These are phyloP conservation scores for Sinotaia quadrata DNA, from an alignment of 2,888 invertebrate species.

Conservation along the genomic window DNA sequence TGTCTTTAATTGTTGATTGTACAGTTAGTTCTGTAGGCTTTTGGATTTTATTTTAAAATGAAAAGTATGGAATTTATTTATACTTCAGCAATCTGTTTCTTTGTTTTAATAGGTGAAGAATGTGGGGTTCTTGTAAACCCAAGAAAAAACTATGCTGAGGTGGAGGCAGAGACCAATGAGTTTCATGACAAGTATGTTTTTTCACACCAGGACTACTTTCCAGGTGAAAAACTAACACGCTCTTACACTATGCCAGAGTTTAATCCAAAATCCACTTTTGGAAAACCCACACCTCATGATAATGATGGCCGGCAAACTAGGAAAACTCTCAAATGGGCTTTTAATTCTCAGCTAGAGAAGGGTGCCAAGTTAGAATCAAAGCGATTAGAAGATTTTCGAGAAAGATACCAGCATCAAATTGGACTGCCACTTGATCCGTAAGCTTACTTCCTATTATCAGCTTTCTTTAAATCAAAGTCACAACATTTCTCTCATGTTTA, in stretches of 20 bases:
- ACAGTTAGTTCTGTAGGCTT: background rate
- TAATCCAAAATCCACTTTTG: slow-evolving; percentile 48
- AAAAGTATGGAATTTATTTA: too few relatives aligned
- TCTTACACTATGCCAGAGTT: slow-evolving; percentile 61
- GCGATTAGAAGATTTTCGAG: slow-evolving; percentile 69
- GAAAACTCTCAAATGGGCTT: slow-evolving; percentile 66
- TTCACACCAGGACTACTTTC: slow-evolving; percentile 65
- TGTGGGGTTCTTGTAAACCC: slow-evolving; percentile 70
- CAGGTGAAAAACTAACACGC: slow-evolving; percentile 63
- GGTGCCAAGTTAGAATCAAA: slow-evolving; percentile 66
- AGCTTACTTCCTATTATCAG: slow-evolving; percentile 38
- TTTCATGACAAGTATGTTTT: slow-evolving; percentile 66
- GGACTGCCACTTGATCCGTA: slow-evolving; percentile 70
- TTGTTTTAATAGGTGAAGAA: too few relatives aligned
- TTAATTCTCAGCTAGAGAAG: slow-evolving; percentile 58
- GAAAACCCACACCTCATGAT: slow-evolving; percentile 69
- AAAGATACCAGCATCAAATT: slow-evolving; percentile 68
- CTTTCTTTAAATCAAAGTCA: background rate
- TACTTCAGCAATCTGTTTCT: too few relatives aligned
- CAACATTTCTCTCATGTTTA: too few relatives aligned
- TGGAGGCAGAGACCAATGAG: slow-evolving; percentile 55
- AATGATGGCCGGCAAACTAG: slow-evolving; percentile 62
- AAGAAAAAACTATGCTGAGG: slow-evolving; percentile 61
- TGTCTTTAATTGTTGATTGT: background rate
- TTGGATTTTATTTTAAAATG: too few relatives aligned